Base-by-base conservation (phyloP, 2,888 invertebrate species). In the Anoplius nigerrimus region DNA sequence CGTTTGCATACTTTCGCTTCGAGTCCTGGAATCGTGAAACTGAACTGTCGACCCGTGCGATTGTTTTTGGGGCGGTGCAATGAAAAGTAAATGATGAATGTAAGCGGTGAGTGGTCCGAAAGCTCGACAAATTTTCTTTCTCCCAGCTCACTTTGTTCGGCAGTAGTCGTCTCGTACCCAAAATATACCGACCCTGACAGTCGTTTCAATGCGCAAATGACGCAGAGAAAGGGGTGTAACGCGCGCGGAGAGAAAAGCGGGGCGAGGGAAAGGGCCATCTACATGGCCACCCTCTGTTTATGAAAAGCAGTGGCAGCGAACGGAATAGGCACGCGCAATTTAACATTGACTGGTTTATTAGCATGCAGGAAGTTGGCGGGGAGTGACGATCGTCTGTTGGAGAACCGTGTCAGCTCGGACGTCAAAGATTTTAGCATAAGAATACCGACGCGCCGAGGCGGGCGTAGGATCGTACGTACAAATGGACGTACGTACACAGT, bases 391-490 rank as follows among this genome's bases (percentile, higher is more conserved):
- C 61, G 66, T 42, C 15, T 62, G 43, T 53, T 68, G 71, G 67
- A 79, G 79, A 79, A 78, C 61, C 68, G 55, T 76, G 78, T 78
- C 78, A 78, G 70, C 74, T 74, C 53, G 55, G 60, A 64, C 76
- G 78, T 78, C 69, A 74, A 74, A 62, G 74, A 63, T 74, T 79
- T 79, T 79, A 76, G 76, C 78, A 78, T 78, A 79, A 78, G 78
- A 78, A 79, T 78, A 70, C 60, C 45, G 21, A 61, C 53, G 54
- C 57, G 60, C 60, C 8, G 53, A 52, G 66, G 55, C 18, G 22
- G 46, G 13, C n/a, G n/a, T 48, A 64, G 22, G 18, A 4, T n/a
- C n/a, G 16, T 48, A 48, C 48, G 11, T 34, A 16, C 48, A 18
- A 48, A 18, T 48, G 34, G 34, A 1, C 18, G 48, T 18, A n/a